Conservation (phyloP, 2,113 vertebrate genomes). For the Protomyctophum bolini region DNA sequence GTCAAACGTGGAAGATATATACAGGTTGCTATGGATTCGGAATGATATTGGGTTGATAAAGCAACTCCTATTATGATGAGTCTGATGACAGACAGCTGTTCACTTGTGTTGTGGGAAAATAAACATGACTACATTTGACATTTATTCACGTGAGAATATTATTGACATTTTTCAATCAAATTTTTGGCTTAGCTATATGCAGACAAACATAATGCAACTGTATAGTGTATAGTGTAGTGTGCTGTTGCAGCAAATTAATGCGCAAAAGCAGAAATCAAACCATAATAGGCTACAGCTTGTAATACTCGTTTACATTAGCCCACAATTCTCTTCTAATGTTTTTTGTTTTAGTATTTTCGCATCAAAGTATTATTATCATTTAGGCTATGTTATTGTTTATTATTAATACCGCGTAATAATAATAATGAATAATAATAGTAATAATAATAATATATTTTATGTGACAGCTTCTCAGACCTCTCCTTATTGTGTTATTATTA, state of each 20-base stretch:
- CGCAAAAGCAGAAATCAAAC: too few relatives aligned
- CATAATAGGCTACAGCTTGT: too few relatives aligned
- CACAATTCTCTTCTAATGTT: too few relatives aligned
- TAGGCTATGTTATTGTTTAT: neutral
- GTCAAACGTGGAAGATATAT: neutral
- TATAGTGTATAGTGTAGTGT: too few relatives aligned
- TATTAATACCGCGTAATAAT: neutral
- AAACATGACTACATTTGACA: too few relatives aligned
- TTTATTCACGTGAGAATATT: too few relatives aligned
- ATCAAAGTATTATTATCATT: neutral
- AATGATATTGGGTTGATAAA: neutral
- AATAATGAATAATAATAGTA: neutral
- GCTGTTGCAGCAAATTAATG: too few relatives aligned
- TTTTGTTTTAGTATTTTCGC: too few relatives aligned
- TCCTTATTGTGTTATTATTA: neutral
- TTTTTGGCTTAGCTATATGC: too few relatives aligned
- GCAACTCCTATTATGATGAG: neutral
- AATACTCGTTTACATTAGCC: too few relatives aligned
- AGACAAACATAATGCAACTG: too few relatives aligned
- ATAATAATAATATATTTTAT: neutral
- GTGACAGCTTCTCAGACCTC: neutral
- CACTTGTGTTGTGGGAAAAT: neutral
- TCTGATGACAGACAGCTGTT: conserved; percentile 4
- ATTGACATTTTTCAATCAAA: too few relatives aligned
- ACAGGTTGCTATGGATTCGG: neutral